phyloP scores from a whole-genome alignment of 1,140 invertebrate genomes.

The Dinothrombium tinctorium region DNA sequence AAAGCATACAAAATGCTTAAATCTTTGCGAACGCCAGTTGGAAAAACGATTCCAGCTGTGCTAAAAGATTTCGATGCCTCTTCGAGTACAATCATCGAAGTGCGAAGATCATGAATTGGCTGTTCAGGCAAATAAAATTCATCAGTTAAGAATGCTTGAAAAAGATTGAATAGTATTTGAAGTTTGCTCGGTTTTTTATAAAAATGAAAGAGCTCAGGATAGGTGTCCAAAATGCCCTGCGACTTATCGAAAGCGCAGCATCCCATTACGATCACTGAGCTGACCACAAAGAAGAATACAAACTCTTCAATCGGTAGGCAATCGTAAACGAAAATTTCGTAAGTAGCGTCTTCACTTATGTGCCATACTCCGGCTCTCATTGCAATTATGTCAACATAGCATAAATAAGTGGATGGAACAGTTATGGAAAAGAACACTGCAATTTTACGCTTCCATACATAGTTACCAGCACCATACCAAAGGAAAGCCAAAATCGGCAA shows the following conservation, averaged over 20 bases:
- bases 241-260: not conserved
- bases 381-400: not conserved
- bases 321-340: not conserved
- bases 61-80: not conserved
- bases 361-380: not conserved
- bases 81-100: not conserved
- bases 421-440: not conserved
- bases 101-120: not conserved
- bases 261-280: not conserved
- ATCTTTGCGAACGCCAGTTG: not conserved
- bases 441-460: not conserved
- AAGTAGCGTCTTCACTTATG: not conserved
- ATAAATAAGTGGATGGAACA: not conserved
- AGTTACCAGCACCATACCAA: conserved; percentile 1
- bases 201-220: not conserved
- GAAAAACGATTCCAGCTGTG: too few species aligned
- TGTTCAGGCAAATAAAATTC: not conserved
- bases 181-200: too few species aligned
- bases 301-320: not conserved
- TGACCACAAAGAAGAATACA: not conserved
- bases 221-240: not conserved
- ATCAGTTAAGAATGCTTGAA: not conserved
- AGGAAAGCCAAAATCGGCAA: not conserved
- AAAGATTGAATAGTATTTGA: too few species aligned
- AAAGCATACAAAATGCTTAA: conserved; percentile 1